Conservation (phyloP, 2,113 vertebrate species). For the Taxidea taxus region DNA sequence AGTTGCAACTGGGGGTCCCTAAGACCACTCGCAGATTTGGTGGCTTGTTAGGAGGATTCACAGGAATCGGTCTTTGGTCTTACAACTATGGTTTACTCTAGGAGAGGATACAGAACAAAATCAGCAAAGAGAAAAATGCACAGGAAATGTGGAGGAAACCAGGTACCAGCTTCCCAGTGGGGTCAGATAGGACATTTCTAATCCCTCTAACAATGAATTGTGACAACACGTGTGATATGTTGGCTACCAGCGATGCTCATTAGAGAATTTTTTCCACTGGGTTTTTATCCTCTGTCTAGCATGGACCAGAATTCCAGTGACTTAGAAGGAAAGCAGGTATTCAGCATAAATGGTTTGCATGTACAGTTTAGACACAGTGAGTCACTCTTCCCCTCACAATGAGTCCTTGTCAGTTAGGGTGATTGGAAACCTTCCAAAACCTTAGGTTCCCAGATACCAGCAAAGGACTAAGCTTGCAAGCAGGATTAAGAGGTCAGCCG, state of each 20-base stretch:
- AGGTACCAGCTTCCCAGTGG: background rate
- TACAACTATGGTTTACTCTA: background rate
- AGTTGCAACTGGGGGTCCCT: background rate
- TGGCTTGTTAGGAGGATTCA: background rate
- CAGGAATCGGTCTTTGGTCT: background rate
- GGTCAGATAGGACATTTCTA: background rate
- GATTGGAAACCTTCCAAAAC: background rate
- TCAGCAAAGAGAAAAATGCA: background rate
- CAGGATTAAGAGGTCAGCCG: background rate
- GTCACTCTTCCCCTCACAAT: background rate
- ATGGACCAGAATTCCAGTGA: background rate
- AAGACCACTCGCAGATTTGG: background rate
- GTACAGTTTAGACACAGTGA: background rate
- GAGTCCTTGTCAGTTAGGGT: background rate
- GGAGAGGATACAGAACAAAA: background rate
- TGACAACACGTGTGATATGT: background rate
- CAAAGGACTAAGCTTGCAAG: background rate
- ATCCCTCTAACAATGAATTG: background rate
- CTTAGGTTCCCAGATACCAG: background rate
- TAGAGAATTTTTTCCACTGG: background rate
- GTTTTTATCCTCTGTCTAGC: background rate
- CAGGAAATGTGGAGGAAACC: background rate
- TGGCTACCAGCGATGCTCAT: background rate
- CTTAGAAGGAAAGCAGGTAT: background rate
- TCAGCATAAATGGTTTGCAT: background rate